Conservation (phyloP, 1,140 invertebrate species). For the Pogonomyrmex californicus region DNA sequence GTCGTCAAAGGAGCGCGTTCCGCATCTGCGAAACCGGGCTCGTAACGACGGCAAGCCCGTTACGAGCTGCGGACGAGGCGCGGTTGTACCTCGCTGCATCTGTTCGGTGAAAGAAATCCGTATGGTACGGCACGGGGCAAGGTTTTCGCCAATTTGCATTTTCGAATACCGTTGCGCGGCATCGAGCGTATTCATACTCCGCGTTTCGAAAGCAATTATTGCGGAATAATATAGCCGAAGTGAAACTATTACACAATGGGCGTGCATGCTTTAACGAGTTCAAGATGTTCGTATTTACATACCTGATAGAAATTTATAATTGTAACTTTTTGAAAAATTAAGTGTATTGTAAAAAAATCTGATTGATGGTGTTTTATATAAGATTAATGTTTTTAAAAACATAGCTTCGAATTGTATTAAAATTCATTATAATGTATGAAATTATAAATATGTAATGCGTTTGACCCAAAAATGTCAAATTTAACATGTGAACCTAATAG, state of each 20-base stretch:
- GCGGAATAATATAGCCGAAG: constrained; percentile 25
- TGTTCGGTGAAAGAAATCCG: constrained; percentile 14
- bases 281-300: background rate
- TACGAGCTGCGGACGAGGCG: constrained; percentile 1
- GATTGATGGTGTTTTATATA: too few species aligned
- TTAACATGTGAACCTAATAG: background rate
- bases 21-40: constrained; percentile 44
- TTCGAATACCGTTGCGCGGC: constrained; percentile 28
- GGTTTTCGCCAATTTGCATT: constrained; percentile 47
- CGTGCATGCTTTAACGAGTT: background rate
- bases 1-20: constrained; percentile 48
- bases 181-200: background rate
- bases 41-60: background rate
- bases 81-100: background rate
- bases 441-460: background rate
- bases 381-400: too few species aligned
- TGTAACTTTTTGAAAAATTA: background rate
- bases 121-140: background rate
- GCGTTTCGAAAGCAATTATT: constrained; percentile 39
- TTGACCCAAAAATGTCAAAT: background rate
- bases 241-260: background rate
- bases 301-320: background rate
- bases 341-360: background rate
- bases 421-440: background rate
- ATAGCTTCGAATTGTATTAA: background rate